A percentile compares a stretch with the other conserved stretches of the same genome.
These are phyloP conservation scores for Xanthia togata DNA, from an alignment of 2,888 invertebrate genomes.

Conservation along the genomic window DNA sequence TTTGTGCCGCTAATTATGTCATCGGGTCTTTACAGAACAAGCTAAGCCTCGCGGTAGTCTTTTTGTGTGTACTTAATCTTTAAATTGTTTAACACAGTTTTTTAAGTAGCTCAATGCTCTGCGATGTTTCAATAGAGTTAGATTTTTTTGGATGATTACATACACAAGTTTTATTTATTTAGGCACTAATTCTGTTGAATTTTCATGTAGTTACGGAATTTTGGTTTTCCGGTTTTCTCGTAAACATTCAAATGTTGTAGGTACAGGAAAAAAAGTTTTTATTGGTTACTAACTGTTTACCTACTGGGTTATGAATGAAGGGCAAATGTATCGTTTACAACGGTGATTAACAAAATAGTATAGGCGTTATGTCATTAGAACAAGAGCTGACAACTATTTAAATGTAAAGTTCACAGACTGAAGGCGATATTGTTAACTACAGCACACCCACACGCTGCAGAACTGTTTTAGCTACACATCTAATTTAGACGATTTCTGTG, in stretches of 20 bases:
- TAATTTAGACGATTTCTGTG: too few relatives aligned
- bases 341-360: slow-evolving; percentile 25
- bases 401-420: slow-evolving; percentile 74
- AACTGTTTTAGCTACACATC: too few relatives aligned
- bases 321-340: slow-evolving; percentile 4
- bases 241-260: slow-evolving; percentile 1
- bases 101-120: slow-evolving; percentile 41
- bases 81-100: slow-evolving; percentile 46
- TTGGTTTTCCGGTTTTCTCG: not conserved
- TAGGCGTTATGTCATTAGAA: slow-evolving; percentile 46
- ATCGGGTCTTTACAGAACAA: slow-evolving; percentile 65
- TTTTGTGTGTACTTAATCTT: slow-evolving; percentile 45
- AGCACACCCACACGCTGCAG: slow-evolving; percentile 22
- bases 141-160: not conserved
- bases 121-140: not conserved
- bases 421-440: slow-evolving; percentile 33
- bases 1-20: slow-evolving; percentile 77
- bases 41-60: slow-evolving; percentile 30
- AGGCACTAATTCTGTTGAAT: slow-evolving; percentile 9
- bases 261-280: slow-evolving; percentile 15
- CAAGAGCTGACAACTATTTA: slow-evolving; percentile 62
- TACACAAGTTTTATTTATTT: slow-evolving; percentile 22
- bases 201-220: not conserved
- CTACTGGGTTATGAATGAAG: slow-evolving; percentile 12
- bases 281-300: not conserved